Conservation (phyloP, 2,113 vertebrate genomes). For the Cepphus grylle region DNA sequence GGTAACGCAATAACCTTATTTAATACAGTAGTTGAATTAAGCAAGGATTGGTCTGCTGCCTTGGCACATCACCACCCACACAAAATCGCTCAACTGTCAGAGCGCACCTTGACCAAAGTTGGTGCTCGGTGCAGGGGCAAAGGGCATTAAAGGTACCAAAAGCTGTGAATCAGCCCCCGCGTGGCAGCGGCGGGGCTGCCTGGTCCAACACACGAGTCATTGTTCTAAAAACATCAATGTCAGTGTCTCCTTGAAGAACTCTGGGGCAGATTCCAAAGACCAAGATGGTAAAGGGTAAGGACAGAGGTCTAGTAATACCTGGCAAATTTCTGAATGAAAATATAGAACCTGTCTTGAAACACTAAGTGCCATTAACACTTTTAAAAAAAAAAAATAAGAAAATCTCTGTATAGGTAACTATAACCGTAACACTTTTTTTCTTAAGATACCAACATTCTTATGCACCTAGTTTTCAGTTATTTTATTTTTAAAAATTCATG, state of each 20-base stretch:
- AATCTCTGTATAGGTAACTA: not conserved
- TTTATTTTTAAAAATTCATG: not conserved
- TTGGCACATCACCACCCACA: fast-evolving
- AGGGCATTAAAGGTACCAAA: fast-evolving
- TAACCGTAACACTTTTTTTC: not conserved
- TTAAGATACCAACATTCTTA: not conserved
- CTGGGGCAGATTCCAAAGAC: not conserved
- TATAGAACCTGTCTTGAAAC: not conserved
- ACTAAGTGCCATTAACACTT: not conserved
- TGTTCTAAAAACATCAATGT: not conserved
- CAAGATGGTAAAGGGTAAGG: not conserved
- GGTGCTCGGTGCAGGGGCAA: fast-evolving
- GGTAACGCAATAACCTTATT: not conserved
- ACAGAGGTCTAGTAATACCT: not conserved
- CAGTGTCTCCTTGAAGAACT: not conserved
- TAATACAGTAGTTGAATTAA: not conserved
- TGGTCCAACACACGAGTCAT: not conserved
- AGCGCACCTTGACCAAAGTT: fast-evolving
- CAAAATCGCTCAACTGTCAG: not conserved
- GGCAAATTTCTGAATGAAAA: not conserved
- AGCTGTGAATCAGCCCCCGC: not conserved
- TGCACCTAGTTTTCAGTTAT: not conserved
- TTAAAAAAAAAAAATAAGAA: not conserved
- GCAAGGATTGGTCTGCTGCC: not conserved
- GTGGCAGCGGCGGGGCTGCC: not conserved